These are phyloP conservation scores for Calyptomena viridis DNA, from an alignment of 2,113 vertebrate genomes.

Conservation along the genomic window DNA sequence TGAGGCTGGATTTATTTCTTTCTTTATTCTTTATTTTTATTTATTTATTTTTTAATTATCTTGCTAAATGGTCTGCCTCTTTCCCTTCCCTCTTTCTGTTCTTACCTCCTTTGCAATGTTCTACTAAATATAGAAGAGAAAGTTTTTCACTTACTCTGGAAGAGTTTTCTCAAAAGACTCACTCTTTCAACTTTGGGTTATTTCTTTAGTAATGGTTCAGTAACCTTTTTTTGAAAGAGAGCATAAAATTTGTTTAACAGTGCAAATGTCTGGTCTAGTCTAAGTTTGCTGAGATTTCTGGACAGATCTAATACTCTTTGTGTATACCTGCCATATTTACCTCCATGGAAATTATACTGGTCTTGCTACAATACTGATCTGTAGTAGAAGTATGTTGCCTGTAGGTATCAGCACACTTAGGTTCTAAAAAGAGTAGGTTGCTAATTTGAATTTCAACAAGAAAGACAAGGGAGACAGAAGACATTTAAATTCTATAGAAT, in stretches of 20 bases:
- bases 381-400: neutral
- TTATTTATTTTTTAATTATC: neutral
- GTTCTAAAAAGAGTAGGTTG: neutral
- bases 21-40: neutral
- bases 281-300: neutral
- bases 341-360: neutral
- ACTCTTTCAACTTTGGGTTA: neutral
- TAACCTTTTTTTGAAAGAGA: neutral
- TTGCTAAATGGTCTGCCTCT: accelerated
- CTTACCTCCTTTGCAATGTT: neutral
- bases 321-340: neutral
- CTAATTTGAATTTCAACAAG: neutral
- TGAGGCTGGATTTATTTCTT: accelerated
- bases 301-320: neutral
- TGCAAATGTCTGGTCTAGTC: neutral
- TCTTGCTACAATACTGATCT: neutral
- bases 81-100: neutral
- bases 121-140: neutral
- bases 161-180: neutral
- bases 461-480: neutral
- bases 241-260: neutral
- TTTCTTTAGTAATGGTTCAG: neutral
- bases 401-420: neutral
- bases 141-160: neutral
- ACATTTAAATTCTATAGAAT: neutral